phyloP scores from a whole-genome alignment of 2,888 invertebrate species.

The Lycia hirtaria region DNA sequence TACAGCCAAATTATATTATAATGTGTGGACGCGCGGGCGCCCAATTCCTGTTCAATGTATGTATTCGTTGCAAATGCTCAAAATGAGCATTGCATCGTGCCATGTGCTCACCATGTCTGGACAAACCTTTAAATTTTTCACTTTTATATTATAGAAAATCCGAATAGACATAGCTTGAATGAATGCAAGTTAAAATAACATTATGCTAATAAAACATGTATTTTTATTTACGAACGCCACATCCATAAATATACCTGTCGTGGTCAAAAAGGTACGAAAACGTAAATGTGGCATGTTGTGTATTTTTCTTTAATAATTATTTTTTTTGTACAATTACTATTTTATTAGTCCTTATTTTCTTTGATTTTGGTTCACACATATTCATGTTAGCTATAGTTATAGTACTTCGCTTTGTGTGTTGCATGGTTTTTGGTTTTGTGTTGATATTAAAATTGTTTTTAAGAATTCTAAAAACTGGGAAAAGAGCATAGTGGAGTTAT shows the following conservation, averaged over 20 bases:
- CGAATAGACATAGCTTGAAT: slow-evolving; percentile 64
- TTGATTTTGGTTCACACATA: slow-evolving; percentile 63
- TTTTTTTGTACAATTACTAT: slow-evolving; percentile 56
- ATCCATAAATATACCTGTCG: slow-evolving; percentile 35
- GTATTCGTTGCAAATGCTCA: too few relatives aligned
- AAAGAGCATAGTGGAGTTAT: background rate
- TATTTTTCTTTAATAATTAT: slow-evolving; percentile 42
- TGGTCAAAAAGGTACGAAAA: slow-evolving; percentile 57
- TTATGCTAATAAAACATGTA: slow-evolving; percentile 68
- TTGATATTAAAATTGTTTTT: slow-evolving; percentile 10
- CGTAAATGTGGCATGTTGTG: slow-evolving; percentile 67
- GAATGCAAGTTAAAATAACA: slow-evolving; percentile 65
- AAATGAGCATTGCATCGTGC: too few relatives aligned
- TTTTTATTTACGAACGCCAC: slow-evolving; percentile 52
- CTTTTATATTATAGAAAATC: slow-evolving; percentile 54
- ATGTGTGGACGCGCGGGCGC: too few relatives aligned
- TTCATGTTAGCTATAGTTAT: slow-evolving; percentile 63
- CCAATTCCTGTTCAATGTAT: too few relatives aligned
- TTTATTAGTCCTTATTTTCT: slow-evolving; percentile 46
- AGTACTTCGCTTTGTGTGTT: slow-evolving; percentile 21
- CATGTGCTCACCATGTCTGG: too few relatives aligned
- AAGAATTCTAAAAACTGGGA: slow-evolving; percentile 9
- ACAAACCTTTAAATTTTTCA: too few relatives aligned
- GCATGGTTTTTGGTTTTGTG: slow-evolving; percentile 26
- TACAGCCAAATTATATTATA: too few relatives aligned